Evolutionary conservation across 2,113 vertebrate species (phyloP).

Genomic region (Corydoras sp.): DNA sequence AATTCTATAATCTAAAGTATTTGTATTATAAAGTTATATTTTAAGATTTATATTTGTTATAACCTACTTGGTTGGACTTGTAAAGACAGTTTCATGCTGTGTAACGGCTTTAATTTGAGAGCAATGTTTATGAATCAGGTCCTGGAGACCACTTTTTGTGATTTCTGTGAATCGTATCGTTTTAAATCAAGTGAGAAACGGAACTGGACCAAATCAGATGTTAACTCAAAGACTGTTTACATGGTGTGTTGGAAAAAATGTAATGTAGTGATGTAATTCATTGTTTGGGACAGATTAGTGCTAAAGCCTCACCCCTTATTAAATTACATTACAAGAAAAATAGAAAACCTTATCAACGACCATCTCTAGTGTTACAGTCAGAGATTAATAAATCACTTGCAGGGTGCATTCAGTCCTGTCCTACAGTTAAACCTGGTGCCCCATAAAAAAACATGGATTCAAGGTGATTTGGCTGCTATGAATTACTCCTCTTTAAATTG

Average conservation of each 20-base stretch:
- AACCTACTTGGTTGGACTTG: constrained; percentile 48
- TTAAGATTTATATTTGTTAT: constrained; percentile 58
- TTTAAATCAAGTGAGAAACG: constrained; percentile 42
- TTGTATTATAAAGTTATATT: constrained; percentile 64
- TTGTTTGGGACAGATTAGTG: no score
- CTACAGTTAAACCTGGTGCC: no score
- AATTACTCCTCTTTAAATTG: no score
- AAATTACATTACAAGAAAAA: neutral
- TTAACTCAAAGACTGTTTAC: constrained; percentile 23
- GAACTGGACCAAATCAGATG: constrained; percentile 43
- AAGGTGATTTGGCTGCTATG: no score
- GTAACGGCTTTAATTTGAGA: constrained; percentile 35
- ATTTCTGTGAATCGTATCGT: constrained; percentile 48
- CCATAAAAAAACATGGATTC: no score
- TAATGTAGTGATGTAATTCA: no score
- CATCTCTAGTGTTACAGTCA: neutral
- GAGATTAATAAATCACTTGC: no score
- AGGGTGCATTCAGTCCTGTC: no score
- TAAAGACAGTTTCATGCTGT: constrained; percentile 34
- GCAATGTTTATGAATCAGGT: constrained; percentile 46
- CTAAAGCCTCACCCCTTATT: no score
- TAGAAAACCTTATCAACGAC: constrained; percentile 21
- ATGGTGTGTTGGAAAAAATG: neutral
- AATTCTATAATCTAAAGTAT: constrained; percentile 50
- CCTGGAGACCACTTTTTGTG: constrained; percentile 53